These are phyloP conservation scores for Tupiocoris notatus DNA, from an alignment of 2,888 invertebrate genomes.

Conservation along the genomic window DNA sequence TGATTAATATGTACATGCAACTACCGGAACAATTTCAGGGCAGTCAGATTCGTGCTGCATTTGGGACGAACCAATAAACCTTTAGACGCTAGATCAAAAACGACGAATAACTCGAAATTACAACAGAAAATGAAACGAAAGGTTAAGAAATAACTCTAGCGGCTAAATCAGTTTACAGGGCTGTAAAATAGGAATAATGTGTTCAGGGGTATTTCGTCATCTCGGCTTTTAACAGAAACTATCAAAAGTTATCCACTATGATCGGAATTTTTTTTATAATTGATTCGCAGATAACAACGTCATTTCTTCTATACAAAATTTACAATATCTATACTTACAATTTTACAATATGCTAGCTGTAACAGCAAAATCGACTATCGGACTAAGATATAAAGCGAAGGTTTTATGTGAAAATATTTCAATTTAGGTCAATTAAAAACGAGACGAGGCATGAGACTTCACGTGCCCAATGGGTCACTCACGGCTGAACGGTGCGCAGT, in stretches of 20 bases:
- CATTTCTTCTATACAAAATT: conserved; percentile 18
- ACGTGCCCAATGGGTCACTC: conserved; percentile 17
- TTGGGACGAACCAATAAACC: background rate
- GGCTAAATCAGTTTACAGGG: background rate
- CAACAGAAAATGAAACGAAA: background rate
- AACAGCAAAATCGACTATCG: background rate
- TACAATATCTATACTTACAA: background rate
- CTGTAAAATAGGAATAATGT: too few species aligned
- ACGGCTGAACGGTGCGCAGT: conserved; percentile 20
- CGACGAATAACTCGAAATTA: background rate
- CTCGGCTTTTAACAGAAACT: too few species aligned
- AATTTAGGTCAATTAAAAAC: background rate
- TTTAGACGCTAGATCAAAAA: background rate
- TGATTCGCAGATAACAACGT: background rate
- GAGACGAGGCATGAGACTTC: background rate
- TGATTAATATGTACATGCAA: background rate
- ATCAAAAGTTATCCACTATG: too few species aligned
- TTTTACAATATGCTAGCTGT: background rate
- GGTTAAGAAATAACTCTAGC: background rate
- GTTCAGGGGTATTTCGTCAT: background rate
- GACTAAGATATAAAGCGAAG: background rate
- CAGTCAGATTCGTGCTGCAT: background rate
- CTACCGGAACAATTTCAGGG: background rate
- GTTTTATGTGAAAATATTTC: background rate
- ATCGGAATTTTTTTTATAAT: too few species aligned